Percentiles rank a stretch among this genome's conserved stretches.
phyloP scores from a whole-genome alignment of 2,888 invertebrate genomes.

The Dicroscelio sp. region DNA sequence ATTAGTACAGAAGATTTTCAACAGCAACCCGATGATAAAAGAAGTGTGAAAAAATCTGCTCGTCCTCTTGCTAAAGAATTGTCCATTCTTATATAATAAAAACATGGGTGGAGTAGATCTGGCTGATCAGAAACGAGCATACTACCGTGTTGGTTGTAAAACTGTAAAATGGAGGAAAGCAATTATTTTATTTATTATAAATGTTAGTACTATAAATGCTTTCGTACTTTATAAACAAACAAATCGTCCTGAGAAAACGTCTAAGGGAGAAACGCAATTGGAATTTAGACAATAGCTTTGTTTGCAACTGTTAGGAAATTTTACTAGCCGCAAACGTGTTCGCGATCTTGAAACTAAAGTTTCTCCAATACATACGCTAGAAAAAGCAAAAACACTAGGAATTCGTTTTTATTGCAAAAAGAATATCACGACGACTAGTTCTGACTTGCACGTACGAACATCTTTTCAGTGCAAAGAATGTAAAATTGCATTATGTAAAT shows the following conservation, averaged over 20 bases:
- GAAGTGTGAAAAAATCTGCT: too few relatives aligned
- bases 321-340: slow-evolving; percentile 18
- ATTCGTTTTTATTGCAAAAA: not conserved
- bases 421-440: not conserved
- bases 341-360: not conserved
- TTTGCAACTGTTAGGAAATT: slow-evolving; percentile 9
- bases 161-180: slow-evolving; percentile 28
- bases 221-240: not conserved
- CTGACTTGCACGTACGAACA: not conserved
- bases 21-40: too few relatives aligned
- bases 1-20: too few relatives aligned
- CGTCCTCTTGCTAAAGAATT: too few relatives aligned
- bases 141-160: slow-evolving; percentile 12
- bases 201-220: not conserved
- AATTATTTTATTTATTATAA: too few relatives aligned
- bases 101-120: slow-evolving; percentile 36
- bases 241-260: not conserved
- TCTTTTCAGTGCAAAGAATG: slow-evolving; percentile 12
- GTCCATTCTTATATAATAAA: slow-evolving; percentile 30
- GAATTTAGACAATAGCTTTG: not conserved
- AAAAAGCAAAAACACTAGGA: not conserved
- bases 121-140: slow-evolving; percentile 8
- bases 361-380: not conserved
- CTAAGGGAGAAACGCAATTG: not conserved
- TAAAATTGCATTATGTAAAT: slow-evolving; percentile 1